phyloP scores from a whole-genome alignment of 2,113 vertebrate species.

The Labrus mixtus region DNA sequence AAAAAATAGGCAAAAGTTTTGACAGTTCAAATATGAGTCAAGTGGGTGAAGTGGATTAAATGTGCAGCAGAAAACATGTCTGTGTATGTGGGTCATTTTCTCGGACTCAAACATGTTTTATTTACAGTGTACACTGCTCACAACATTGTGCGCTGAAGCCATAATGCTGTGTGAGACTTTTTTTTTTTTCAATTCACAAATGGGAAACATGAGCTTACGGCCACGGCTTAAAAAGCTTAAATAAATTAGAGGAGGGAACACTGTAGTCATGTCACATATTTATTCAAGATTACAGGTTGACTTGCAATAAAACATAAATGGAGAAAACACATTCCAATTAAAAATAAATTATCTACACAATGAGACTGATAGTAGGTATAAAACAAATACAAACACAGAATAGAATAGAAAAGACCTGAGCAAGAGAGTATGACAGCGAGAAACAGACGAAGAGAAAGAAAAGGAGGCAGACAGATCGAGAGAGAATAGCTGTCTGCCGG shows the following conservation, averaged over 20 bases:
- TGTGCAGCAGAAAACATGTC: conserved; percentile 9
- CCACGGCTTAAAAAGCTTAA: conserved; percentile 31
- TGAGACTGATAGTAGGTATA: conserved; percentile 18
- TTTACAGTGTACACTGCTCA: conserved; percentile 25
- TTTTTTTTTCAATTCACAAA: neutral
- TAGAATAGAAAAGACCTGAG: conserved; percentile 6
- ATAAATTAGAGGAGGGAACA: conserved; percentile 8
- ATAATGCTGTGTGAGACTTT: neutral
- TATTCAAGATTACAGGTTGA: conserved; percentile 30
- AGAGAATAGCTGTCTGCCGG: conserved; percentile 44
- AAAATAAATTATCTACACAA: conserved; percentile 23
- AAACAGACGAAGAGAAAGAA: neutral
- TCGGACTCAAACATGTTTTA: conserved; percentile 42
- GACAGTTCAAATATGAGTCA: conserved; percentile 47
- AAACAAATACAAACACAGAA: conserved; percentile 26
- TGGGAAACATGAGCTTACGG: conserved; percentile 11
- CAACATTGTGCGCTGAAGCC: neutral
- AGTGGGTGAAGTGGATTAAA: conserved; percentile 49
- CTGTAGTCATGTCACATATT: conserved; percentile 7
- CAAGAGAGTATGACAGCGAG: conserved; percentile 18
- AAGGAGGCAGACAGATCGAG: conserved; percentile 21
- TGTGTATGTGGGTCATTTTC: conserved; percentile 30
- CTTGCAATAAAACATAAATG: conserved; percentile 44
- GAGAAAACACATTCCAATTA: conserved; percentile 39
- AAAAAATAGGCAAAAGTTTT: conserved; percentile 29